Evolutionary conservation across 2,888 invertebrate genomes (phyloP).

Genomic region (Trichopoda pennipes): DNA sequence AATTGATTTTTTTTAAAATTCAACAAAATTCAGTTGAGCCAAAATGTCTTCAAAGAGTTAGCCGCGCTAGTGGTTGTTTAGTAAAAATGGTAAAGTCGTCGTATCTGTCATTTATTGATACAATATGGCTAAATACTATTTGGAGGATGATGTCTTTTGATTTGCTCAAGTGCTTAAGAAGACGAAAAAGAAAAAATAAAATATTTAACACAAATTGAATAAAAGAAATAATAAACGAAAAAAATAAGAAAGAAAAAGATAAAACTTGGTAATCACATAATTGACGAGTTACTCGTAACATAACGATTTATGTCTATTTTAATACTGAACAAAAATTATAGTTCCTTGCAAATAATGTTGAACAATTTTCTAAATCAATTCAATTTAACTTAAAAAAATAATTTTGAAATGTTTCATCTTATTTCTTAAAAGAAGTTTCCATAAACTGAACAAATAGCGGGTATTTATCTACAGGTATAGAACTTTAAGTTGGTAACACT

Average conservation of each 20-base stretch:
- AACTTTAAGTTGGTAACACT: too few species aligned
- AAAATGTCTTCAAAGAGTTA: conserved; percentile 3
- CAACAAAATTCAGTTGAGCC: conserved; percentile 2
- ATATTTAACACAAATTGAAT: conserved; percentile 35
- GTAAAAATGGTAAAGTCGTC: conserved; percentile 14
- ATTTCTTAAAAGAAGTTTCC: too few species aligned
- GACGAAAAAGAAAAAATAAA: conserved; percentile 29
- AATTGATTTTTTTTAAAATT: conserved; percentile 20
- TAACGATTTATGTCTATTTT: conserved; percentile 52
- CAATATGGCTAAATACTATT: conserved; percentile 42
- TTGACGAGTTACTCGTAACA: conserved; percentile 51
- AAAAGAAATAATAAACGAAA: conserved; percentile 2
- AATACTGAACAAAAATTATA: conserved; percentile 32
- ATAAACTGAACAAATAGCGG: too few species aligned
- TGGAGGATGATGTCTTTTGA: conserved; percentile 55
- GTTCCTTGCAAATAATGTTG: conserved; percentile 22
- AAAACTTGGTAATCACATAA: conserved; percentile 35
- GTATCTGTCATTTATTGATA: conserved; percentile 22
- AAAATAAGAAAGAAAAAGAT: too few species aligned
- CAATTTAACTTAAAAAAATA: background rate
- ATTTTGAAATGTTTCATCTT: too few species aligned
- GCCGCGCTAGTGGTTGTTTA: background rate
- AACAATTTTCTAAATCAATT: background rate
- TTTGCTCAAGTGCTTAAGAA: conserved; percentile 3
- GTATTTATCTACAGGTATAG: too few species aligned